These are phyloP conservation scores for Saguinus midas DNA, from an alignment of 2,113 vertebrate species.

Conservation along the genomic window DNA sequence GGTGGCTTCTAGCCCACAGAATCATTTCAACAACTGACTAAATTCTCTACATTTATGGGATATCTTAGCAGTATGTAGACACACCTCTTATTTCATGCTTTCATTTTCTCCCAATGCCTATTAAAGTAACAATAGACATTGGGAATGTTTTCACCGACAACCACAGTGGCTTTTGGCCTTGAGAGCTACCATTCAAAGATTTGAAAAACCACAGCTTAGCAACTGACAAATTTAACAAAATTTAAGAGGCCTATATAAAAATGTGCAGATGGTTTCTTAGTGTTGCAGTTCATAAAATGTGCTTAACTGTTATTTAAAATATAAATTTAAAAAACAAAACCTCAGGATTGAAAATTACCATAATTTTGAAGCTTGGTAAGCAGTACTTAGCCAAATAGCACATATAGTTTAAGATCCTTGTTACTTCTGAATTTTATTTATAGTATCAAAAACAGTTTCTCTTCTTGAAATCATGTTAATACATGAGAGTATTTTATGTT, in stretches of 20 bases:
- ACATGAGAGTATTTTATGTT: slow-evolving; percentile 39
- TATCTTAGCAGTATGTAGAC: not conserved
- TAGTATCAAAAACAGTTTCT: not conserved
- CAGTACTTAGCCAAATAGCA: not conserved
- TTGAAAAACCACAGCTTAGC: slow-evolving; percentile 65
- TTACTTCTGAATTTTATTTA: not conserved
- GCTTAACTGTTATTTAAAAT: slow-evolving; percentile 78
- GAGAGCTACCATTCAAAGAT: slow-evolving; percentile 63
- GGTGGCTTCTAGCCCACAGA: not conserved
- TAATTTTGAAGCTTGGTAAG: slow-evolving; percentile 63
- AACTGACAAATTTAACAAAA: slow-evolving; percentile 75
- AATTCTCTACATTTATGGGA: not conserved
- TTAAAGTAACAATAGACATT: slow-evolving; percentile 34
- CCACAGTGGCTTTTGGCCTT: slow-evolving; percentile 42
- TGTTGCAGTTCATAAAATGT: slow-evolving; percentile 71
- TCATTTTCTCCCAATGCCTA: not conserved
- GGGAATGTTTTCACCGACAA: slow-evolving; percentile 54
- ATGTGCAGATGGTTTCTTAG: slow-evolving; percentile 74
- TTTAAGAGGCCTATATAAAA: slow-evolving; percentile 70
- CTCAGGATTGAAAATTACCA: slow-evolving; percentile 58
- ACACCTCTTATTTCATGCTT: not conserved
- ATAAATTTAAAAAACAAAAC: slow-evolving; percentile 72
- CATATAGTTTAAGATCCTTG: not conserved
- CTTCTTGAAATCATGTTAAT: not conserved
- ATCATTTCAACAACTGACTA: not conserved